Base-by-base conservation (phyloP, 2,113 vertebrate genomes). In the Pluvianellus socialis region DNA sequence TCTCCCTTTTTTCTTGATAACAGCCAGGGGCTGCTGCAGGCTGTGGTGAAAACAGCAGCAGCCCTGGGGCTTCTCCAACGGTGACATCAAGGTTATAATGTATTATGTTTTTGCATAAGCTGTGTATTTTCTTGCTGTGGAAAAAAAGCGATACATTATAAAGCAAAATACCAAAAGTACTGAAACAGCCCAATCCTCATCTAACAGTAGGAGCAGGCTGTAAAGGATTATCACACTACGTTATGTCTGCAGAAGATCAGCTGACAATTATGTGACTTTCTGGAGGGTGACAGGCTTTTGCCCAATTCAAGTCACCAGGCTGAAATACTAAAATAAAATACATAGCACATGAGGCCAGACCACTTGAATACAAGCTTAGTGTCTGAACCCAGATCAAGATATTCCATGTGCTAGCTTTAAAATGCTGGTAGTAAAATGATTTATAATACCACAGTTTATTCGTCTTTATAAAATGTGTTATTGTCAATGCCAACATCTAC, bases 61-160 rank as follows among this genome's bases (percentile, higher is more conserved):
- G 58, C 44, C 1, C 0, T 32, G 19, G 5, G 32, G n/a, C 30
- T 91, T 79, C 56, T 89, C 28, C n/a, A 53, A 0, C 0, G 0
- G 42, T 58, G 53, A n/a, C 38, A 53, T 72, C n/a, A 47, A 84
- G 38, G 52, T 82, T 87, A n/a, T 35, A 67, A 59, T n/a, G 5
- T 17, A 59, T 27, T 66, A 50, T 6, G 24, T 0, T 67, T 85
- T 86, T 75, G 18, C 85, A 45, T 85, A 52, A 95, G 77, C 8
- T 72, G 47, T 0, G 0, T 65, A 33, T 94, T 80, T 86, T 65
- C 59, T 84, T 91, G 88, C 45, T 66, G 32, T 63, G n/a, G 47
- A 74, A 67, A 66, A 82, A 8, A 53, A 50, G 40, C 40, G 55
- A 76, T 92, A n/a, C 16, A 23, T 67, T 86, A 20, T 52, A 72